A percentile compares a stretch with the other conserved stretches of the same genome.
These are phyloP conservation scores for Tamandua tetradactyla DNA, from an alignment of 2,797 vertebrate species.

Conservation along the genomic window DNA sequence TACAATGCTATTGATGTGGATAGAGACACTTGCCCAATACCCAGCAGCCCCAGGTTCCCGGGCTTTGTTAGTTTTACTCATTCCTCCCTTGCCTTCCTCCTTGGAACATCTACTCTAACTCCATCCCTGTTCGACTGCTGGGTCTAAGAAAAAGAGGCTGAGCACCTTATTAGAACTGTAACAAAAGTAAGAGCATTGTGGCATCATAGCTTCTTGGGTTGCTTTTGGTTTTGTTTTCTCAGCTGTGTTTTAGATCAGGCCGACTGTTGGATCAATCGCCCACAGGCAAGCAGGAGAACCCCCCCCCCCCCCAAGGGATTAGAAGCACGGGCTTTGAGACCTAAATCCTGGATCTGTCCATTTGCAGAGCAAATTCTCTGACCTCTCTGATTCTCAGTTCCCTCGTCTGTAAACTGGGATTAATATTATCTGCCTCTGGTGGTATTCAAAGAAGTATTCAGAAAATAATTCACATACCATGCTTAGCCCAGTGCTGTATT, in stretches of 20 bases:
- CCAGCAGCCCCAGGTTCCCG: accelerated
- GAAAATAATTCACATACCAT: accelerated
- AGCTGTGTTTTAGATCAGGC: background rate
- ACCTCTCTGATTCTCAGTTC: background rate
- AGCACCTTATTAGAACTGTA: background rate
- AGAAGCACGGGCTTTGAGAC: background rate
- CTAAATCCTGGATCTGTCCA: background rate
- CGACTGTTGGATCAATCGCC: accelerated
- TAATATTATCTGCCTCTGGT: background rate
- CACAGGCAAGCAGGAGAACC: background rate
- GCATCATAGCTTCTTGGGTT: background rate
- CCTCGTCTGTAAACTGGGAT: background rate
- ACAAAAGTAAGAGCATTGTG: background rate
- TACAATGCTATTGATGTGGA: accelerated
- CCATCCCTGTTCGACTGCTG: background rate
- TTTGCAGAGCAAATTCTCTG: background rate
- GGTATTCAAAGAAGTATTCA: background rate
- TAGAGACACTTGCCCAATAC: background rate
- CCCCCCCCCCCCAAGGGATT: background rate
- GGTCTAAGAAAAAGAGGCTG: background rate
- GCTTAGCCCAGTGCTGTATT: background rate
- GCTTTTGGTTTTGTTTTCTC: background rate
- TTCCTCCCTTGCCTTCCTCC: background rate
- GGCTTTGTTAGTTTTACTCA: background rate
- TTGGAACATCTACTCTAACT: background rate